These are phyloP conservation scores for Mesembrinibis cayennensis DNA, from an alignment of 2,113 vertebrate species.

Conservation along the genomic window DNA sequence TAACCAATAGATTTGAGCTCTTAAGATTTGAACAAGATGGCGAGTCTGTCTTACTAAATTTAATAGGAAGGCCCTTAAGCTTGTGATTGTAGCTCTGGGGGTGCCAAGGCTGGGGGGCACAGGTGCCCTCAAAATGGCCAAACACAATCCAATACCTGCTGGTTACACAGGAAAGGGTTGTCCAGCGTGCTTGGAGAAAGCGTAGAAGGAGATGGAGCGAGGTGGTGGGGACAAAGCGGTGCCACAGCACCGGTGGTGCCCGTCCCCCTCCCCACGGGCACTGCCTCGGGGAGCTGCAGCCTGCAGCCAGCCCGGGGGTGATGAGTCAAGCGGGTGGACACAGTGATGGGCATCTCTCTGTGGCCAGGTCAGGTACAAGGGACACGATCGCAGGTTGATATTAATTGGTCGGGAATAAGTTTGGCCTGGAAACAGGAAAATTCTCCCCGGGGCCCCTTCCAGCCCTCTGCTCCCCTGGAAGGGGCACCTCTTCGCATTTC, in stretches of 20 bases:
- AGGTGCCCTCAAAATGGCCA: background rate
- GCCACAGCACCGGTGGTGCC: no score
- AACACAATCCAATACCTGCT: background rate
- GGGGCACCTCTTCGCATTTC: background rate
- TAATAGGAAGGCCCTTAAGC: background rate
- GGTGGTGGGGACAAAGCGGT: background rate
- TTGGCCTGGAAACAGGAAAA: background rate
- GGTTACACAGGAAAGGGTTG: rapidly evolving
- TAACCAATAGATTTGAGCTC: background rate
- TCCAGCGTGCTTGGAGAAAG: background rate
- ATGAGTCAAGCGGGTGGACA: rapidly evolving
- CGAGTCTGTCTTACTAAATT: background rate
- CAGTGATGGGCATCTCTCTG: background rate
- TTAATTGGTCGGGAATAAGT: background rate
- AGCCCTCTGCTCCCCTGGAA: background rate
- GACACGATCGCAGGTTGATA: background rate
- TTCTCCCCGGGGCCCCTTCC: background rate
- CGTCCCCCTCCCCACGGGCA: rapidly evolving
- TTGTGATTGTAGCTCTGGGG: background rate
- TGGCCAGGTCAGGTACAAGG: background rate
- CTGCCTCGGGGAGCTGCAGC: background rate
- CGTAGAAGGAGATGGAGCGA: rapidly evolving
- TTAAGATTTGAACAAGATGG: background rate
- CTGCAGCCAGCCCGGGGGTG: background rate
- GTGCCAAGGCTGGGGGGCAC: background rate